A percentile compares a stretch with the other conserved stretches of the same genome.
Conservation (phyloP, 2,888 invertebrate genomes). For the Vanessa cardui region DNA sequence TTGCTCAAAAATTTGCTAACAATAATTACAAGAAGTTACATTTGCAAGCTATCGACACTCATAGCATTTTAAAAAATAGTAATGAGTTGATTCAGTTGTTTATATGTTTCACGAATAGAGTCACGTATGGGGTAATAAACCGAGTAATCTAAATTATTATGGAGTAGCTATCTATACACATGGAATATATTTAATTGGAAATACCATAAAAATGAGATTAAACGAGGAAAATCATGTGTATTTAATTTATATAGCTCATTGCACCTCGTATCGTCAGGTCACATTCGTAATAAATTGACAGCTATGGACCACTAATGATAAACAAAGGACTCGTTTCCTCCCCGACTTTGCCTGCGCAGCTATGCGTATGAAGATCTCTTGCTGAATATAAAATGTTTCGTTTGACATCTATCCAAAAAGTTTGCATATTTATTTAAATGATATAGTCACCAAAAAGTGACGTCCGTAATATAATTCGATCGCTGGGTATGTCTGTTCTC, state of each 20-base stretch:
- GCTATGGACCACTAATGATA: slow-evolving; percentile 25
- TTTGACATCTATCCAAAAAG: no score
- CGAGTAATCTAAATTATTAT: slow-evolving; percentile 25
- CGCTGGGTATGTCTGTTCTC: no score
- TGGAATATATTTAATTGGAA: slow-evolving; percentile 47
- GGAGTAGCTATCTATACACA: slow-evolving; percentile 44
- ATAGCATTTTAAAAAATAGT: background rate
- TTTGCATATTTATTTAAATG: no score
- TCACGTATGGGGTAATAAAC: slow-evolving; percentile 18
- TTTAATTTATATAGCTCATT: slow-evolving; percentile 27
- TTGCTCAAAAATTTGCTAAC: no score
- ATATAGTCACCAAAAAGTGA: no score
- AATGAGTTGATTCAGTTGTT: background rate
- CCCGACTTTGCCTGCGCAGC: background rate
- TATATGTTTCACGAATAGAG: background rate
- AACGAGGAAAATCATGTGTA: slow-evolving; percentile 44
- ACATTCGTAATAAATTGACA: slow-evolving; percentile 23
- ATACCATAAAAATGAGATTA: slow-evolving; percentile 45
- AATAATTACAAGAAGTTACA: no score
- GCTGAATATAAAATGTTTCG: no score
- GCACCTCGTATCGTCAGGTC: slow-evolving; percentile 27
- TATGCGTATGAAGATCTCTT: no score
- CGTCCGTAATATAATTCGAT: no score
- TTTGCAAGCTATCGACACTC: no score
- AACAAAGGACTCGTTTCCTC: background rate